Conservation (phyloP, 2,888 invertebrate genomes). For the Bimastos eiseni region DNA sequence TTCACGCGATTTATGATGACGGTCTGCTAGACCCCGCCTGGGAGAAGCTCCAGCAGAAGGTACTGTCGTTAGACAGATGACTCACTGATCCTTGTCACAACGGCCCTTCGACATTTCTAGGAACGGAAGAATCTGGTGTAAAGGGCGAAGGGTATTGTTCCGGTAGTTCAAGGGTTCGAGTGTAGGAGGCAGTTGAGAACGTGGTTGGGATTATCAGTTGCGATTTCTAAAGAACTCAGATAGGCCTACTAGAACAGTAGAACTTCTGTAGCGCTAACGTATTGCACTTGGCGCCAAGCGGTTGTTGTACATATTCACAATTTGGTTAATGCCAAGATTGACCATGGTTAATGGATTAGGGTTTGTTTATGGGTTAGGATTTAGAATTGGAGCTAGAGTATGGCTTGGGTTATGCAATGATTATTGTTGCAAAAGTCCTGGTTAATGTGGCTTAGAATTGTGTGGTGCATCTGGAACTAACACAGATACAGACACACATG, state of each 20-base stretch:
- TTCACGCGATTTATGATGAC: slow-evolving; percentile 66
- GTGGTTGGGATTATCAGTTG: background rate
- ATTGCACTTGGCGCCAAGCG: background rate
- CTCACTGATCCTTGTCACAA: background rate
- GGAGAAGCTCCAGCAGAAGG: slow-evolving; percentile 99
- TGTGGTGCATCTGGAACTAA: no score
- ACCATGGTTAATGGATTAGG: background rate
- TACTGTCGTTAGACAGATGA: slow-evolving; percentile 66
- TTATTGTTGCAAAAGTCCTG: background rate
- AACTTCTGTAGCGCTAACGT: background rate
- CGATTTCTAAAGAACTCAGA: background rate
- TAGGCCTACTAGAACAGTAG: no score
- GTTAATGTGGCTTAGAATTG: no score
- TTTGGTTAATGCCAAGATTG: background rate
- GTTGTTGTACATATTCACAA: background rate
- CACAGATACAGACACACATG: no score
- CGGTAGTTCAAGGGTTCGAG: background rate
- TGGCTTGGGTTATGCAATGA: background rate
- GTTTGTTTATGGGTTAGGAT: background rate
- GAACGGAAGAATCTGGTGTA: background rate
- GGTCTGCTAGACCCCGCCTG: slow-evolving; percentile 98
- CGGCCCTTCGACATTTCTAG: background rate
- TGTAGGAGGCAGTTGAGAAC: background rate
- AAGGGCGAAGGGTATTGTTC: background rate
- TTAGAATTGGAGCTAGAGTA: background rate